phyloP scores from a whole-genome alignment of 2,113 vertebrate species.

The Muscicapa adusta region DNA sequence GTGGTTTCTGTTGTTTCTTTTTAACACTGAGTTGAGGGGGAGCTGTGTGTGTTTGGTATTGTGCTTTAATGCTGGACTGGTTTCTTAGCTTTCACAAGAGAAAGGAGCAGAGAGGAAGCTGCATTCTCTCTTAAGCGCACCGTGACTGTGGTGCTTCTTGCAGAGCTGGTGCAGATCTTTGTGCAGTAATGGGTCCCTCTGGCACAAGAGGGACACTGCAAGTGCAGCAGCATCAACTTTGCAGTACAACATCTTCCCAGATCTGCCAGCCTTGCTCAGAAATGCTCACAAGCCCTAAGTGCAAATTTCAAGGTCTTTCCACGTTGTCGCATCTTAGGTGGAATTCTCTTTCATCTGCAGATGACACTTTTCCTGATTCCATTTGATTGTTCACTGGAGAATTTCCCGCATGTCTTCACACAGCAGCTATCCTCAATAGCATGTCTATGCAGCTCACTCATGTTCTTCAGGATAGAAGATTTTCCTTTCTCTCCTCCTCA shows the following conservation, averaged over 20 bases:
- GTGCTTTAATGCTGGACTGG: background rate
- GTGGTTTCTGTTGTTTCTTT: background rate
- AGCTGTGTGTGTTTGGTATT: background rate
- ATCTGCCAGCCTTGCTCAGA: background rate
- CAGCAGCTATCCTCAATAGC: background rate
- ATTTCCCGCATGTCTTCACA: background rate
- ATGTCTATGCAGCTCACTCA: accelerated
- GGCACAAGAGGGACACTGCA: background rate
- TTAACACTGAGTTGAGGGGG: background rate
- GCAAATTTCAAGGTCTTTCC: background rate
- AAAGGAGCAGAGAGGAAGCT: background rate
- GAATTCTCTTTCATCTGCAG: background rate
- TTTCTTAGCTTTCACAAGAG: background rate
- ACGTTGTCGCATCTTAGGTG: background rate
- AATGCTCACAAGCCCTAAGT: background rate
- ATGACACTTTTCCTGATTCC: background rate
- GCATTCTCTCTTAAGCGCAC: background rate
- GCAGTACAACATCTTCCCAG: background rate
- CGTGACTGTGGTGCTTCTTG: background rate
- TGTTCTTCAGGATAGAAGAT: background rate
- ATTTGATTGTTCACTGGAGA: background rate
- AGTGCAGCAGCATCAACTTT: background rate
- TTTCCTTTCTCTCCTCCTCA: background rate
- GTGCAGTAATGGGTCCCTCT: background rate
- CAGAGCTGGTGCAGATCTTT: background rate